Base-by-base conservation (phyloP, 2,888 invertebrate genomes). In the Nasonia oneida region DNA sequence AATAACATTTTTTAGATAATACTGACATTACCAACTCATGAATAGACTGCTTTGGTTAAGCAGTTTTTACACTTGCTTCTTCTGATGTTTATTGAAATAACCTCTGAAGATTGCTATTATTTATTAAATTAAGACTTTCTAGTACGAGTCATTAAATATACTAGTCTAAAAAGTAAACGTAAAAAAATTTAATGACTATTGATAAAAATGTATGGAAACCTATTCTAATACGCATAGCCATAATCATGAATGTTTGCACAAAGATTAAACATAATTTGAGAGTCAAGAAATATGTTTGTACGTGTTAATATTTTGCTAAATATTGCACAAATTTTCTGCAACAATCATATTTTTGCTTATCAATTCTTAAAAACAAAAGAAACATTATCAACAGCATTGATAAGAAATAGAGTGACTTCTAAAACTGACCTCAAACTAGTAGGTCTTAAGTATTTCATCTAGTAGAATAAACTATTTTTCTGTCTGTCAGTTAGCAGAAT, bases 41-140 rank as follows among this genome's bases (percentile, higher is more conserved):
- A 50, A 42, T 64, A 37, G 12, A 15, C 33, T 47, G 39, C 50
- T 50, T 50, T 29, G 15, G 2, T 74, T 33, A 75, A 75, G 81
- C 67, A 64, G 81, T n/a, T 75, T 82, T 82, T 67, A 82, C 75
- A 67, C 14, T 39, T 50, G 29, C 37, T 50, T 18, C 15, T 47
- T 29, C 47, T n/a, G 50, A 10, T 47, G 1, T 29, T 47, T 15
- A 15, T 12, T 61, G 6, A 1, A 81, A 33, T 81, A 81, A 81
- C 64, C 74, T 81, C n/a, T 42, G 15, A 64, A 3, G 39, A 12
- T 8, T 18, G 33, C 37, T 76, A 29, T 76, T 18, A 57, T 53
- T 76, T 67, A 67, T 67, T 29, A 67, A 67, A 33, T 67, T 67
- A 29, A 64, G 12, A 39, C n/a, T 73, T 42, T 18, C 37, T 33